A percentile compares a stretch with the other conserved stretches of the same genome.
phyloP scores from a whole-genome alignment of 1,140 invertebrate species.

The Lamellibrachia luymesi region DNA sequence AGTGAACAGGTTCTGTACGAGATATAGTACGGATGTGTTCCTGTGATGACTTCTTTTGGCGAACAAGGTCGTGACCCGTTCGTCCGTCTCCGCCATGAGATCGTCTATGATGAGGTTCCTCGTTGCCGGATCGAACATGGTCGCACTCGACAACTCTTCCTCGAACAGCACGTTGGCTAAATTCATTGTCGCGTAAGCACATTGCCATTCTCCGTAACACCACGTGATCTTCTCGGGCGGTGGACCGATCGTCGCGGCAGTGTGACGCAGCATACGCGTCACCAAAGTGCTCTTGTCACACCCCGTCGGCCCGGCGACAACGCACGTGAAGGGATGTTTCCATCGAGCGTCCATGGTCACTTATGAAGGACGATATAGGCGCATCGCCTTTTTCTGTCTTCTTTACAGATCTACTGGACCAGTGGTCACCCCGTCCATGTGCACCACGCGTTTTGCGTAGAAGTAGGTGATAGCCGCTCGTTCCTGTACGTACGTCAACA shows the following conservation, averaged over 20 bases:
- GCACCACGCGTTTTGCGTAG: conserved; percentile 9
- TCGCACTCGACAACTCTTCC: not conserved
- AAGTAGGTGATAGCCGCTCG: not conserved
- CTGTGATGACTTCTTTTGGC: not conserved
- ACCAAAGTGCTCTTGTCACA: not conserved
- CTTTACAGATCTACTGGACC: not conserved
- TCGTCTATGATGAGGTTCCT: no score
- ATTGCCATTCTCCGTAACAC: conserved; percentile 11
- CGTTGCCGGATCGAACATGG: not conserved
- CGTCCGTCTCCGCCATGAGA: no score
- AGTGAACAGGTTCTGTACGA: no score
- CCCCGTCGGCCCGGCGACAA: not conserved
- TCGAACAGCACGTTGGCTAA: not conserved
- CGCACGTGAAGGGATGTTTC: not conserved
- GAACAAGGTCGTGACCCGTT: not conserved
- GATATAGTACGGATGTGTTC: not conserved
- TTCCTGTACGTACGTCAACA: not conserved
- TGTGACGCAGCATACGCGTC: not conserved
- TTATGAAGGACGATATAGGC: not conserved
- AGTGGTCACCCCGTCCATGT: not conserved
- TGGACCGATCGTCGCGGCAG: not conserved
- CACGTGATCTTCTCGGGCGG: not conserved
- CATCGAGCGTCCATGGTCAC: not conserved
- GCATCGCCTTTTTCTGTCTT: not conserved
- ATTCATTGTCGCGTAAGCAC: not conserved